These are phyloP conservation scores for Serripes groenlandicus DNA, from an alignment of 2,888 invertebrate species.

Conservation along the genomic window DNA sequence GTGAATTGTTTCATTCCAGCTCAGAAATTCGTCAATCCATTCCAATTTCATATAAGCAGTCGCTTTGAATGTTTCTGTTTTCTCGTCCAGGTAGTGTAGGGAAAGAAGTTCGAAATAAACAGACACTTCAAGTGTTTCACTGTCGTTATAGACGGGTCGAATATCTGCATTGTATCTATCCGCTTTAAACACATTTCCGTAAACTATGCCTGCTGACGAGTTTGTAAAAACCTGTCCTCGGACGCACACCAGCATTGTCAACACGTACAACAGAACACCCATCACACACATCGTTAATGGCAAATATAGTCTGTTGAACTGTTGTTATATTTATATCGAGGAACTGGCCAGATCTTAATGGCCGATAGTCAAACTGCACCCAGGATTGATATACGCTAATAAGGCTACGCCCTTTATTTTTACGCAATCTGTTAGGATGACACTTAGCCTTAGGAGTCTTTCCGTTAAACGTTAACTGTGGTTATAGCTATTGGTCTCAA, in stretches of 20 bases:
- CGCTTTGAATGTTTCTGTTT: slow-evolving; percentile 6
- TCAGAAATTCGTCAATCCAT: slow-evolving; percentile 6
- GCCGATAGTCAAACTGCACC: too few relatives aligned
- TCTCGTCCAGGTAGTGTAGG: slow-evolving; percentile 1
- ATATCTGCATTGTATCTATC: slow-evolving; percentile 7
- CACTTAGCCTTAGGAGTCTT: too few relatives aligned
- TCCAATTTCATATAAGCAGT: background rate
- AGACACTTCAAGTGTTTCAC: background rate
- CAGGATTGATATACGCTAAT: too few relatives aligned
- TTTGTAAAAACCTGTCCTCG: background rate
- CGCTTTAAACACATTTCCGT: background rate
- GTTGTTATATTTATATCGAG: too few relatives aligned
- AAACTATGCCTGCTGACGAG: background rate
- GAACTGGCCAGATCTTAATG: too few relatives aligned
- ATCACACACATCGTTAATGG: too few relatives aligned
- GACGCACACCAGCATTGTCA: background rate
- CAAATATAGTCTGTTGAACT: too few relatives aligned
- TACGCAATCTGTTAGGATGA: too few relatives aligned
- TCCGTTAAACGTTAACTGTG: too few relatives aligned
- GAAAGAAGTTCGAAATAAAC: background rate
- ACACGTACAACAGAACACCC: too few relatives aligned
- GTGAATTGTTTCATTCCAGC: background rate
- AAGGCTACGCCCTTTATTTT: too few relatives aligned
- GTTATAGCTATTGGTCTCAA: too few relatives aligned
- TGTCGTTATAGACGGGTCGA: background rate